phyloP scores from a whole-genome alignment of 2,888 invertebrate genomes.

The Schizaphis graminum region DNA sequence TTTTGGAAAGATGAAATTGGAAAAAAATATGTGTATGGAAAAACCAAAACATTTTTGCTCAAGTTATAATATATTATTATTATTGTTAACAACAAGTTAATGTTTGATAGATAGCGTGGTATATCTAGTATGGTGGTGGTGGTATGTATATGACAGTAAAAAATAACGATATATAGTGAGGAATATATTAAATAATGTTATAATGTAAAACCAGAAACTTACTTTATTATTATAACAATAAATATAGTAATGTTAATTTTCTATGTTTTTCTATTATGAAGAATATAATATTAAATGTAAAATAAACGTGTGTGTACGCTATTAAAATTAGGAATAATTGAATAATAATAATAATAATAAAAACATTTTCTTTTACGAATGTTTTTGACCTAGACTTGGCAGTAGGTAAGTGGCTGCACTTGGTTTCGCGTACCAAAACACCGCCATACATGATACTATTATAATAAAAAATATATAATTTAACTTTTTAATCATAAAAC shows the following conservation, averaged over 20 bases:
- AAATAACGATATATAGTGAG: not conserved
- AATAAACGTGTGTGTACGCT: not conserved
- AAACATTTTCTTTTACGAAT: not conserved
- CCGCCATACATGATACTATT: not conserved
- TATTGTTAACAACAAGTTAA: not conserved
- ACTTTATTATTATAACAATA: not conserved
- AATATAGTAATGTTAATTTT: not conserved
- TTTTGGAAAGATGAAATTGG: not conserved
- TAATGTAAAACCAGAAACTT: not conserved
- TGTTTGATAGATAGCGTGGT: not conserved
- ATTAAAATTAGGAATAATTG: not conserved
- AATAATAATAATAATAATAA: not conserved
- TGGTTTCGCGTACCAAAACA: not conserved
- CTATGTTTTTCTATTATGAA: not conserved
- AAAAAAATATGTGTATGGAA: not conserved
- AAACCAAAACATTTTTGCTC: not conserved
- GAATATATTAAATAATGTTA: not conserved
- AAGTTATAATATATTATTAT: not conserved
- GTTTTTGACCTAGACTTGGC: not conserved
- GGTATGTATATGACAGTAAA: fast-evolving
- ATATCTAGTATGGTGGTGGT: not conserved
- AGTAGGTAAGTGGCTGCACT: not conserved
- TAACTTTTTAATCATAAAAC: not conserved
- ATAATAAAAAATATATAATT: not conserved
- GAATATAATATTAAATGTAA: not conserved